A percentile compares a stretch with the other conserved stretches of the same genome.
Evolutionary conservation across 2,888 invertebrate genomes (phyloP).

Genomic region (Neoitamus cyanurus): DNA sequence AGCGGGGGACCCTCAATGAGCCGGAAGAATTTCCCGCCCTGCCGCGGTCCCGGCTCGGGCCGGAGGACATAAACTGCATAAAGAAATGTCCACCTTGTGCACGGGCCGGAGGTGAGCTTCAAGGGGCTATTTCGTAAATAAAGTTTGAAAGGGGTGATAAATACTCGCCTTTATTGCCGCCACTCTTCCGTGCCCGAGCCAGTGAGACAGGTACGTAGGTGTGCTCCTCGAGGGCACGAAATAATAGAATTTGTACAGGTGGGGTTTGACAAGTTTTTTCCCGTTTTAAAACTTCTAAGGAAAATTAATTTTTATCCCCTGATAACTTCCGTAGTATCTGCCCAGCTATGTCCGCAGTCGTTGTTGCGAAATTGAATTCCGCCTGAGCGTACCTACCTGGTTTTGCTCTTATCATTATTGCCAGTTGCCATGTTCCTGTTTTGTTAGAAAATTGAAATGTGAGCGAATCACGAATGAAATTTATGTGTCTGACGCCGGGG

Average conservation of each 20-base stretch:
- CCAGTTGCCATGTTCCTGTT: conserved; percentile 1
- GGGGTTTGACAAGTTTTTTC: neutral
- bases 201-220: neutral
- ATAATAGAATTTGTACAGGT: neutral
- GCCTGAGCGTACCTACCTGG: neutral
- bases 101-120: conserved; percentile 3
- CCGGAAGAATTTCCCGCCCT: conserved; percentile 7
- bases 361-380: neutral
- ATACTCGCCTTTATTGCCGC: conserved; percentile 21
- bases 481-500: neutral
- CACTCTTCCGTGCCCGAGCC: neutral
- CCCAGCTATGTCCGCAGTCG: neutral
- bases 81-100: conserved; percentile 27
- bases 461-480: conserved; percentile 5
- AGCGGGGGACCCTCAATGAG: conserved; percentile 9
- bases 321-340: neutral
- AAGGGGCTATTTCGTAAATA: conserved; percentile 24
- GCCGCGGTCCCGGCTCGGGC: neutral
- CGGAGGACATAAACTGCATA: conserved; percentile 33
- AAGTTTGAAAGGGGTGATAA: conserved; percentile 27
- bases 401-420: neutral
- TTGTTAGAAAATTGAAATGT: conserved; percentile 5
- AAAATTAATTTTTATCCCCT: neutral
- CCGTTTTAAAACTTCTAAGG: neutral
- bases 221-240: neutral